A percentile compares a stretch with the other conserved stretches of the same genome.
Conservation (phyloP, 2,888 invertebrate species). For the Amblyjoppa proteus region DNA sequence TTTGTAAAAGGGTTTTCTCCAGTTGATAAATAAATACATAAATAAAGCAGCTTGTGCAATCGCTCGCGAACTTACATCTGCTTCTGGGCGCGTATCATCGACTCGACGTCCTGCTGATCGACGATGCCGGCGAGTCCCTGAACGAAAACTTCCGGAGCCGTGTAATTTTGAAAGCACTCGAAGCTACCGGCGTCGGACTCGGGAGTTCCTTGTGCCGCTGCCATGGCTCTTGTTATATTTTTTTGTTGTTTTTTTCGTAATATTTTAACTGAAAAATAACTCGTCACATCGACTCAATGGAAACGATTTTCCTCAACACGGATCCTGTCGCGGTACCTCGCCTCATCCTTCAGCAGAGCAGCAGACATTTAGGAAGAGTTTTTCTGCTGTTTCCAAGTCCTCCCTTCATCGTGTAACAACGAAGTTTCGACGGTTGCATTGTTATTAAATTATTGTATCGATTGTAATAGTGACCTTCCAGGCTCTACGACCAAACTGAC, state of each 20-base stretch:
- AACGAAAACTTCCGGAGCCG: conserved; percentile 96
- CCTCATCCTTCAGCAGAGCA: conserved; percentile 2
- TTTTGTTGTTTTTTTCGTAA: neutral
- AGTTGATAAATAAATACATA: too few species aligned
- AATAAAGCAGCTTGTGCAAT: too few species aligned
- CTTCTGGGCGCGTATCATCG: conserved; percentile 95
- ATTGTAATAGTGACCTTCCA: neutral
- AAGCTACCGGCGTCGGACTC: conserved; percentile 88
- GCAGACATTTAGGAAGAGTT: neutral
- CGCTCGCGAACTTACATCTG: conserved; percentile 90
- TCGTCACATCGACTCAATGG: conserved; percentile 29
- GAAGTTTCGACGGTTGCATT: neutral
- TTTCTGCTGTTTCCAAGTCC: neutral
- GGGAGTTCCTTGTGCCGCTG: conserved; percentile 84
- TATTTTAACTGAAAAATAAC: conserved; percentile 2
- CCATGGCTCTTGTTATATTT: conserved; percentile 71
- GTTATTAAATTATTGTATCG: conserved; percentile 13
- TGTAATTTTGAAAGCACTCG: conserved; percentile 95
- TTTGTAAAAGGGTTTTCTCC: too few species aligned
- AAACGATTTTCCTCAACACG: neutral
- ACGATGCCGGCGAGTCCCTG: conserved; percentile 96
- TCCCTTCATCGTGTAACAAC: neutral
- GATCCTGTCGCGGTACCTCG: conserved; percentile 22
- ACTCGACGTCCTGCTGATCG: conserved; percentile 95
- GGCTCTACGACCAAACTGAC: neutral